Base-by-base conservation (phyloP, 2,113 vertebrate species). In the Anoura caudifer region DNA sequence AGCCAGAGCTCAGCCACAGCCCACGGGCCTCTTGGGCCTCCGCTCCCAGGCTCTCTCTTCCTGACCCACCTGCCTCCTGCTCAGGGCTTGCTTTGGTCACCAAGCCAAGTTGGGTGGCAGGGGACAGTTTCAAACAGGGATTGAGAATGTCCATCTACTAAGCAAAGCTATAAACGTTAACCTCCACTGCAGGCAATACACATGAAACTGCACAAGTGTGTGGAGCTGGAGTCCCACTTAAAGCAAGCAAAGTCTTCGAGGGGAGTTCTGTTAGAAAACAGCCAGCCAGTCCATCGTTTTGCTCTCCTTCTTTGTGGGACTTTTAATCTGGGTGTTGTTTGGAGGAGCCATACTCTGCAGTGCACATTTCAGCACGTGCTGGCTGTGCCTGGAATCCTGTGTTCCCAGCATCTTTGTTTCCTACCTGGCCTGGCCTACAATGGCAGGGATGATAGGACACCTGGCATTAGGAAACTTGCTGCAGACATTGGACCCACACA, bases 401-500 rank as follows among this genome's bases (percentile, higher is more conserved):
- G 5, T 81, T 94, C 26, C 54, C 13, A 12, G 81, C 3, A 52
- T n/a, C 33, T 24, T 17, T 1, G 0, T 43, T n/a, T 45, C 50
- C 50, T n/a, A 26, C 33, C 63, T 52, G 38, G 24, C 31, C 54
- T 0, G 33, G 65, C 33, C 50, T 7, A 8, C 38, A 24, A 41
- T 3, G 3, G 17, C 9, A 33, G 0, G 41, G 31, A 1, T 1
- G 4, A 52, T 1, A 7, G 82, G 75, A 52, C 5, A 0, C 12
- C 28, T 3, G 28, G 59, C 16, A 52, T 50, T 7, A 1, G 73
- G 70, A 36, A 41, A 8, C 47, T 47, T 12, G 13, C 52, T 70
- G 28, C 77, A 38, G 43, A 33, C 59, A 1, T 26, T 17, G 43
- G 50, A 3, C 17, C 36, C n/a, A 36, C 67, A 19, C 2, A 0